Percentiles rank a stretch among this genome's conserved stretches.
phyloP scores from a whole-genome alignment of 2,113 vertebrate genomes.

The Datnioides undecimradiatus region DNA sequence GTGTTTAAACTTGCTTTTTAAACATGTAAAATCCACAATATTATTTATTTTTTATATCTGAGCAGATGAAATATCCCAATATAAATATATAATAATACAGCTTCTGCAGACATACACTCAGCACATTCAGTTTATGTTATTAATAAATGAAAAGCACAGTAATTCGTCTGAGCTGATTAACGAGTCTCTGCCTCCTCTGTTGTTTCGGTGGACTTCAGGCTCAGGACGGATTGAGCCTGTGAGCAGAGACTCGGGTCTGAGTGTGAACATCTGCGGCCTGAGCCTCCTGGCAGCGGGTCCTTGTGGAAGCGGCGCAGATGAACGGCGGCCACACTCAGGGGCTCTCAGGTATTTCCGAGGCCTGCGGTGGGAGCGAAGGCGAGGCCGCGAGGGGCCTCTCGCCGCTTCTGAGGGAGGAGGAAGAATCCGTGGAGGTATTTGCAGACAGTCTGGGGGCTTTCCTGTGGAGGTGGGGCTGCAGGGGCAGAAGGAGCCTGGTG shows the following conservation, averaged over 20 bases:
- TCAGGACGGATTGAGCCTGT: too few relatives aligned
- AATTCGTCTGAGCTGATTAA: too few relatives aligned
- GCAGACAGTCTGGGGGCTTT: constrained; percentile 69
- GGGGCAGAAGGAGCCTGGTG: constrained; percentile 44
- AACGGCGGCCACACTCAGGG: neutral
- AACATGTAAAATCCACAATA: too few relatives aligned
- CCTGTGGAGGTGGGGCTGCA: constrained; percentile 66
- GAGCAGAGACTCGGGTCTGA: neutral
- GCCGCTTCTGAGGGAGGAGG: constrained; percentile 20
- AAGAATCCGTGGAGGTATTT: constrained; percentile 62
- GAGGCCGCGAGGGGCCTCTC: constrained; percentile 56
- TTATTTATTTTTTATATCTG: too few relatives aligned
- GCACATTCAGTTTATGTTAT: too few relatives aligned
- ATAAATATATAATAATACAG: too few relatives aligned
- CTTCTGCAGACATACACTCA: too few relatives aligned
- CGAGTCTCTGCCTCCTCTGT: too few relatives aligned
- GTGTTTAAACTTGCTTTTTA: too few relatives aligned
- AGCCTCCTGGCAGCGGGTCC: neutral
- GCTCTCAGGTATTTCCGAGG: constrained; percentile 69
- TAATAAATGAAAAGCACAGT: too few relatives aligned
- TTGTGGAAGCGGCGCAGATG: neutral
- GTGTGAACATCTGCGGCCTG: constrained; percentile 14
- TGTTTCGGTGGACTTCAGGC: too few relatives aligned
- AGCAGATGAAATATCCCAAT: too few relatives aligned
- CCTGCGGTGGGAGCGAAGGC: constrained; percentile 29